Conservation (phyloP, 2,888 invertebrate species). For the Cactoblastis cactorum region DNA sequence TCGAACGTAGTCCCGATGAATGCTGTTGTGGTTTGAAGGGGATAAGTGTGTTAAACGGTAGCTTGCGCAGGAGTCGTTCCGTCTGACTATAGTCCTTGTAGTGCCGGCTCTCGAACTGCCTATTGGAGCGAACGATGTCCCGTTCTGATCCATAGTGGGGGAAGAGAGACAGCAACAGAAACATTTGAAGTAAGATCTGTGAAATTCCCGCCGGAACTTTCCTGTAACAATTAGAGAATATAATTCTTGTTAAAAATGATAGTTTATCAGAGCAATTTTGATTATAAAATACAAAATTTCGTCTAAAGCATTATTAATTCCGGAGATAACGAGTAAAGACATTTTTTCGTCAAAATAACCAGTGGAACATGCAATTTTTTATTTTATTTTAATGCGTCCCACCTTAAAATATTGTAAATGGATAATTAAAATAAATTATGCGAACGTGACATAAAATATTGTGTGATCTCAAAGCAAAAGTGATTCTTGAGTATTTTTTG, state of each 20-base stretch:
- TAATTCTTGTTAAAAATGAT: not conserved
- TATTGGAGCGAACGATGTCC: slow-evolving; percentile 65
- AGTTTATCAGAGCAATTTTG: too few relatives aligned
- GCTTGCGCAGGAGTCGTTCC: slow-evolving; percentile 72
- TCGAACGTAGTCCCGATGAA: slow-evolving; percentile 59
- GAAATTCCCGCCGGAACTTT: slow-evolving; percentile 86
- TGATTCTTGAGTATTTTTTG: too few relatives aligned
- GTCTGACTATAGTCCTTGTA: slow-evolving; percentile 60
- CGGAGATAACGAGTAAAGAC: too few relatives aligned
- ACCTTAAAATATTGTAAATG: too few relatives aligned
- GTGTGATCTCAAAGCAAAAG: too few relatives aligned
- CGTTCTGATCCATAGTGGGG: slow-evolving; percentile 54
- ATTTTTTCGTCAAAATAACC: too few relatives aligned
- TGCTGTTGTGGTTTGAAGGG: slow-evolving; percentile 67
- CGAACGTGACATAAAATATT: too few relatives aligned
- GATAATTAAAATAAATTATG: too few relatives aligned
- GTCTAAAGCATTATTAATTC: not conserved
- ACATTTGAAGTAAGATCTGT: slow-evolving; percentile 83
- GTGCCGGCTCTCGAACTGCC: slow-evolving; percentile 68
- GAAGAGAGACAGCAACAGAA: slow-evolving; percentile 63
- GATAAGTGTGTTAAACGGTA: slow-evolving; percentile 69
- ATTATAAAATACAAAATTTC: too few relatives aligned
- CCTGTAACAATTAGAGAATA: slow-evolving; percentile 76
- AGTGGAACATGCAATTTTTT: too few relatives aligned
- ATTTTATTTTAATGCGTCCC: too few relatives aligned